These are phyloP conservation scores for Cyrtonyx montezumae DNA, from an alignment of 2,113 vertebrate genomes.

Conservation along the genomic window DNA sequence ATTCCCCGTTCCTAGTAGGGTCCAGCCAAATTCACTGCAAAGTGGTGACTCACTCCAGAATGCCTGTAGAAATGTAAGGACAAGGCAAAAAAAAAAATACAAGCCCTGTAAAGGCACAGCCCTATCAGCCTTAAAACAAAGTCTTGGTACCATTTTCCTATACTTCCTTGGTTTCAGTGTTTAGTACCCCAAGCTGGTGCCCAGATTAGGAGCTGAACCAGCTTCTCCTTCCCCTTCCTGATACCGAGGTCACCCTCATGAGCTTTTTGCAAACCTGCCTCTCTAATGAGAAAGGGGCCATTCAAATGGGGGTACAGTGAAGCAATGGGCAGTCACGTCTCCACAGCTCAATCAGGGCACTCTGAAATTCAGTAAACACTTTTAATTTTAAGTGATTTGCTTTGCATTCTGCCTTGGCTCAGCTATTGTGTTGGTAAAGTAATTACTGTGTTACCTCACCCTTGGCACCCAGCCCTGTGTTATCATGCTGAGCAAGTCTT, in stretches of 20 bases:
- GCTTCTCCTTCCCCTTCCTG: not conserved
- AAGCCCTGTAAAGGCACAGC: not conserved
- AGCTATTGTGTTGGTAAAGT: conserved; percentile 64
- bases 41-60: not conserved
- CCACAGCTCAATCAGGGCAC: not conserved
- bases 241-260: not conserved
- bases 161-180: not conserved
- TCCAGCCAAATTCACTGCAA: not conserved
- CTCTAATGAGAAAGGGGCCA: not conserved
- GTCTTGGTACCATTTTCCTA: not conserved
- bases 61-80: not conserved
- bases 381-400: not conserved
- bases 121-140: not conserved
- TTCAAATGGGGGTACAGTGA: rapidly evolving
- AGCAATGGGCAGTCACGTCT: not conserved
- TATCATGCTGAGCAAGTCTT: conserved; percentile 60
- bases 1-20: not conserved
- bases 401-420: conserved; percentile 32
- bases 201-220: rapidly evolving
- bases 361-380: not conserved
- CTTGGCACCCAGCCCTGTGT: conserved; percentile 64
- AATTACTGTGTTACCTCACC: conserved; percentile 73
- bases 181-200: not conserved
- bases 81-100: not conserved
- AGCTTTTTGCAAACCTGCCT: not conserved